Percentiles rank a stretch among this genome's conserved stretches.
Evolutionary conservation across 2,888 invertebrate species (phyloP).

Genomic region (Serripes groenlandicus): DNA sequence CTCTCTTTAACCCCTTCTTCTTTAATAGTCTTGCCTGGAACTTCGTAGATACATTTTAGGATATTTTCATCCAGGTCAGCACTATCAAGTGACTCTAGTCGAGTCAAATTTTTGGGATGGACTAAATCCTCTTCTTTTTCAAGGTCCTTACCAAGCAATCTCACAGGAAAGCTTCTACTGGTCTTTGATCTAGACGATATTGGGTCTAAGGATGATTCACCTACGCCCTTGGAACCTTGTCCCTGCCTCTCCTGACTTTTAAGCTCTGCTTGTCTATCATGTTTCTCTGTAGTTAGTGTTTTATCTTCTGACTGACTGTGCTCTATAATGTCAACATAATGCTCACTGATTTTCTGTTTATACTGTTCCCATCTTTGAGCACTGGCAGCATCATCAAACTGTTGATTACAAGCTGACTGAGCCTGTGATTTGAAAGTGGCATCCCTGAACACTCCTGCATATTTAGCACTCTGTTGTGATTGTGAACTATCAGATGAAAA

Average conservation of each 20-base stretch:
- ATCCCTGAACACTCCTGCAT: neutral
- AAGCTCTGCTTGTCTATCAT: neutral
- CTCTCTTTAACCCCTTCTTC: neutral
- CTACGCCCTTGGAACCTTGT: neutral
- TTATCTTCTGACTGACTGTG: slow-evolving; percentile 7
- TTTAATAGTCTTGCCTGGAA: slow-evolving; percentile 19
- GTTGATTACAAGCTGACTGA: slow-evolving; percentile 56
- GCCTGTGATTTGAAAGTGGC: slow-evolving; percentile 42
- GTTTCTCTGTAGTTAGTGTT: neutral
- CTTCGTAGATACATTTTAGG: slow-evolving; percentile 59
- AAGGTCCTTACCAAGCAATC: slow-evolving; percentile 54
- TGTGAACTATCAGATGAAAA: slow-evolving; percentile 44
- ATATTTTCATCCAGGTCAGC: slow-evolving; percentile 65
- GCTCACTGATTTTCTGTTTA: slow-evolving; percentile 53
- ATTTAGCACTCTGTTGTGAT: slow-evolving; percentile 15
- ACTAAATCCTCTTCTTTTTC: slow-evolving; percentile 30
- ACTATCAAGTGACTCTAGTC: slow-evolving; percentile 51
- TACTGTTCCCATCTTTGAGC: slow-evolving; percentile 60
- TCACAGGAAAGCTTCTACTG: slow-evolving; percentile 59
- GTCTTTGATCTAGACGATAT: neutral
- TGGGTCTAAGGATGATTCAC: neutral
- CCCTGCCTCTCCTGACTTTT: neutral
- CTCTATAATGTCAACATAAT: slow-evolving; percentile 41
- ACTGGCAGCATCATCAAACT: slow-evolving; percentile 63
- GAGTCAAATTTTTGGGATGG: neutral